Evolutionary conservation across 2,888 invertebrate species (phyloP).

Genomic region (Bugula neritina): DNA sequence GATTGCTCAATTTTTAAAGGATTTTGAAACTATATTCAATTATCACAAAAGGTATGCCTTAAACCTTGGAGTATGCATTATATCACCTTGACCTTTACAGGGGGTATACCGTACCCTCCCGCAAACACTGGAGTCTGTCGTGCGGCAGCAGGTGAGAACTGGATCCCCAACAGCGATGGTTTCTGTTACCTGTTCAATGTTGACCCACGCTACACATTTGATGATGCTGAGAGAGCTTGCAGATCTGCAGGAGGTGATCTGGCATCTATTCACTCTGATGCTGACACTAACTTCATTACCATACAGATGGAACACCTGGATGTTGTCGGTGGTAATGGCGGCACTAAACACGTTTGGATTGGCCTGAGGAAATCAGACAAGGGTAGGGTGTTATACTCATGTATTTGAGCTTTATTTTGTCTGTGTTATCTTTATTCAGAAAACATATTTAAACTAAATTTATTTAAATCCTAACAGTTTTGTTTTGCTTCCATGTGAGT

Average conservation of each 20-base stretch:
- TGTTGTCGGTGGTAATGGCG: conserved; percentile 12
- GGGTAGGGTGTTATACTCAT: no score
- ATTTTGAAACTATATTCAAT: no score
- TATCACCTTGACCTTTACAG: background rate
- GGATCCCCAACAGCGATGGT: background rate
- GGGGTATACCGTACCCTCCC: background rate
- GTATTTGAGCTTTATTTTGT: no score
- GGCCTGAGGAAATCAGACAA: background rate
- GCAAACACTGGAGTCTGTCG: conserved; percentile 1
- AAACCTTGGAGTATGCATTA: background rate
- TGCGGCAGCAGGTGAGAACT: conserved; percentile 7
- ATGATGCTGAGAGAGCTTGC: conserved; percentile 10
- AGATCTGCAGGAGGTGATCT: conserved; percentile 12
- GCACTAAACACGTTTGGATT: conserved; percentile 20
- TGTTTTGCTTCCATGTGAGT: no score
- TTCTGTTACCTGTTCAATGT: conserved; percentile 25
- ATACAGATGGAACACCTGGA: conserved; percentile 23
- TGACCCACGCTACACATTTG: conserved; percentile 25
- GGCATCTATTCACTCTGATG: background rate
- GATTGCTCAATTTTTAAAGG: no score
- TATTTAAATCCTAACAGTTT: no score
- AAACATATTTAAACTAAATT: no score
- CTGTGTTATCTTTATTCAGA: no score
- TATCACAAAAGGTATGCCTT: no score
- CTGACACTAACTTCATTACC: background rate